phyloP scores from a whole-genome alignment of 1,140 invertebrate species.

The Coelopa frigida region DNA sequence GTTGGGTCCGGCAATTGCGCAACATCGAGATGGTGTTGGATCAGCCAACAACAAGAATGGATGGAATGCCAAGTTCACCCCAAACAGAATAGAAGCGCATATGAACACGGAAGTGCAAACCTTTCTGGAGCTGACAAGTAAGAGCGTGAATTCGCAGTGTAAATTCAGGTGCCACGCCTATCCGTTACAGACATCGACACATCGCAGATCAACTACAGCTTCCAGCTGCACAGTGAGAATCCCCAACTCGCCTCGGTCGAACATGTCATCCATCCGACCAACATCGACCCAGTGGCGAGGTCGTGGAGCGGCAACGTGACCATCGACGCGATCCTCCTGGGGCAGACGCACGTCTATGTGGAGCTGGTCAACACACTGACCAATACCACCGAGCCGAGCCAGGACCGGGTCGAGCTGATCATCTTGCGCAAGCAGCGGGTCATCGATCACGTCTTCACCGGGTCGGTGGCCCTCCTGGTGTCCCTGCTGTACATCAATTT shows the following conservation, averaged over 20 bases:
- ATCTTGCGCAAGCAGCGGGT: conserved; percentile 56
- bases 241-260: conserved; percentile 17
- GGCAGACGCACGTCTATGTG: conserved; percentile 23
- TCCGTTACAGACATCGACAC: neutral
- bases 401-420: conserved; percentile 42
- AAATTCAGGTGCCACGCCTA: neutral
- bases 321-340: conserved; percentile 24
- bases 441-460: conserved; percentile 71
- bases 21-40: too few relatives aligned
- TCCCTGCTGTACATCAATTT: conserved; percentile 87
- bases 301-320: conserved; percentile 24
- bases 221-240: conserved; percentile 20
- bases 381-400: conserved; percentile 18
- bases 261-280: conserved; percentile 14
- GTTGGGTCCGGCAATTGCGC: too few relatives aligned
- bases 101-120: conserved; percentile 1
- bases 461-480: conserved; percentile 70
- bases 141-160: neutral
- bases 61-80: conserved; percentile 9
- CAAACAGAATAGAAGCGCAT: conserved; percentile 4
- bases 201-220: conserved; percentile 1
- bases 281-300: conserved; percentile 10
- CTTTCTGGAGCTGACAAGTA: conserved; percentile 2
- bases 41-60: too few relatives aligned
- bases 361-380: conserved; percentile 14